These are phyloP conservation scores for Tragelaphus buxtoni DNA, from an alignment of 2,113 vertebrate species.

Conservation along the genomic window DNA sequence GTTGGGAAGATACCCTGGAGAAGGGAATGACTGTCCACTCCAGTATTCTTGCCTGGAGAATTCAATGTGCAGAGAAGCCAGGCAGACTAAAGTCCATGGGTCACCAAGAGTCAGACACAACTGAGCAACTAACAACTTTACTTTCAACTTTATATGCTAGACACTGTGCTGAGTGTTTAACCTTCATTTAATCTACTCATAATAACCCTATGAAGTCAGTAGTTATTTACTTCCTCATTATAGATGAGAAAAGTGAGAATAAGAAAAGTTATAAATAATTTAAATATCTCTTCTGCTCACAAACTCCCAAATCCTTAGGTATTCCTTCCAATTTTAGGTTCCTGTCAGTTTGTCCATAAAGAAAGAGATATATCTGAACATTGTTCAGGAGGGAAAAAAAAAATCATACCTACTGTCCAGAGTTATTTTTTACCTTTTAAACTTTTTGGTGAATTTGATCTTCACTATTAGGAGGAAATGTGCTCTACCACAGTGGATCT, in stretches of 20 bases:
- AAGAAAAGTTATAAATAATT: not conserved
- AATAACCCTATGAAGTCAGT: not conserved
- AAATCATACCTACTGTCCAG: not conserved
- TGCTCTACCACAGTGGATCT: not conserved
- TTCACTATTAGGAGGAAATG: not conserved
- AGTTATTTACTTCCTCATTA: not conserved
- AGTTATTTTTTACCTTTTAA: not conserved
- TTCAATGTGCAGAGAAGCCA: not conserved
- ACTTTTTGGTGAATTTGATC: not conserved
- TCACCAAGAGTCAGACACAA: not conserved
- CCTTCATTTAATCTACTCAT: not conserved
- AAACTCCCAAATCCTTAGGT: not conserved
- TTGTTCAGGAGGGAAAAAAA: not conserved
- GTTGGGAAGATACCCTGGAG: not conserved
- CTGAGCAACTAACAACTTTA: not conserved
- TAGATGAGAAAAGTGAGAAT: not conserved
- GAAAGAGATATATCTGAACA: not conserved
- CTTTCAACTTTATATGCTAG: not conserved
- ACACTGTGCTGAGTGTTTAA: not conserved
- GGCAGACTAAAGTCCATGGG: not conserved
- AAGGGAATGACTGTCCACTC: not conserved
- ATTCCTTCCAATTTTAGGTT: slow-evolving; percentile 17
- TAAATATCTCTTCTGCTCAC: not conserved
- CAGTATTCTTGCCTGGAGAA: not conserved
- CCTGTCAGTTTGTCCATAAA: not conserved